Conservation (phyloP, 2,113 vertebrate species). For the Salvelinus fontinalis region DNA sequence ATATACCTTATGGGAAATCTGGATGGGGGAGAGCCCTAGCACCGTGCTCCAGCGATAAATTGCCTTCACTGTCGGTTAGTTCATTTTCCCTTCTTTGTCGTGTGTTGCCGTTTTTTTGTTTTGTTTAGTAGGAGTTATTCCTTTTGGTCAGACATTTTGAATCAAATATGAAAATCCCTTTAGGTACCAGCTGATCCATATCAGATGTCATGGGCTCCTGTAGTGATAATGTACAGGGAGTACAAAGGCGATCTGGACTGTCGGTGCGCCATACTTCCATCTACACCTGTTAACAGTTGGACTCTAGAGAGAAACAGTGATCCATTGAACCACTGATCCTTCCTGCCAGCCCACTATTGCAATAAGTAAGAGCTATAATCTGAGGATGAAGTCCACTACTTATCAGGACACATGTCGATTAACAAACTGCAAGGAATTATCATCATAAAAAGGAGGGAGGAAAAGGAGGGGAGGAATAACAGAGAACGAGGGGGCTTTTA, state of each 20-base stretch:
- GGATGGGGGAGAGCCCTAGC: slow-evolving; percentile 51
- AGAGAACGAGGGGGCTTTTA: slow-evolving; percentile 78
- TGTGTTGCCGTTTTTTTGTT: slow-evolving; percentile 52
- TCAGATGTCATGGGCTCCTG: slow-evolving; percentile 76
- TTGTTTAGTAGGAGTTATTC: slow-evolving; percentile 64
- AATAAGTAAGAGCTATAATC: slow-evolving; percentile 81
- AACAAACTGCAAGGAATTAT: slow-evolving; percentile 82
- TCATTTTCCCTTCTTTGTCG: slow-evolving; percentile 60
- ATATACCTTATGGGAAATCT: slow-evolving; percentile 76
- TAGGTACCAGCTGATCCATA: slow-evolving; percentile 74
- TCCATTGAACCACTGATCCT: slow-evolving; percentile 76
- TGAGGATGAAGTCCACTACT: slow-evolving; percentile 80
- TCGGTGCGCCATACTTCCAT: slow-evolving; percentile 75
- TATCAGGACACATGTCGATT: slow-evolving; percentile 89
- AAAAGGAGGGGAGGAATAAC: slow-evolving; percentile 60
- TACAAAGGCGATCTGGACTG: slow-evolving; percentile 80
- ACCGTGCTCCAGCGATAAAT: slow-evolving; percentile 66
- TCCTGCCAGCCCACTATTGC: slow-evolving; percentile 64
- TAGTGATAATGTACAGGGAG: slow-evolving; percentile 81
- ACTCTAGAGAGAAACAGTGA: slow-evolving; percentile 72
- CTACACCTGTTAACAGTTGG: slow-evolving; percentile 82
- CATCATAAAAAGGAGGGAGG: slow-evolving; percentile 26
- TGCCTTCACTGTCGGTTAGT: slow-evolving; percentile 73
- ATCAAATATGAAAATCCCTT: slow-evolving; percentile 42
- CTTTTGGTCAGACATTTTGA: slow-evolving; percentile 53